Evolutionary conservation across 2,888 invertebrate genomes (phyloP), one percentile per base, ranked within the genome.

Genomic region (Germaria angustata): DNA sequence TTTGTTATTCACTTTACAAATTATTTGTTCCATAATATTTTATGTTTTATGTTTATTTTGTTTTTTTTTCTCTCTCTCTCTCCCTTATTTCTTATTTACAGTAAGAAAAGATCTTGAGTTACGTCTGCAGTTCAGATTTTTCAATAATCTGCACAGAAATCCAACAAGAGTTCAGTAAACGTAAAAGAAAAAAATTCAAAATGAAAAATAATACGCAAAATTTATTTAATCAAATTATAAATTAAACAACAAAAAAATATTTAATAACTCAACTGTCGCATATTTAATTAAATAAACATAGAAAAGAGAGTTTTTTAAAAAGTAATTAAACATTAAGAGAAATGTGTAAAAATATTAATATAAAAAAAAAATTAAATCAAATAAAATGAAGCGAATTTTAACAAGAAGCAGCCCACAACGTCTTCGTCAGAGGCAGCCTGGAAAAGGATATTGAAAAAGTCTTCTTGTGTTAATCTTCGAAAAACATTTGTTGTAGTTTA

Each of bases 71-170:
- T 86, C 86, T 87, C 84, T 87, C 80, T 84, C 51, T 80, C 68
- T 57, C 81, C 66, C 83, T 86, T 84, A 44, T 86, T 76, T 86
- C 81, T 85, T 86, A 86, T 86, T 87, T 88, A 86, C 95, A 96
- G 96, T 97, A 95, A 96, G 96, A 95, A 97, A 97, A 96, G 96
- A 97, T 94, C 95, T 96, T 95, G 96, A 96, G 93, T 95, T 96
- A 95, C 96, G 96, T 94, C 95, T 96, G 93, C 95, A 95, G 94
- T 97, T 96, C 95, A 95, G 96, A 94, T 96, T 96, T 95, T 97
- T 97, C 96, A 96, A 96, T 94, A 95, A 95, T 93, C 93, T 95
- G 92, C 95, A 95, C 94, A 95, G 96, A 95, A 95, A 95, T 93
- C 95, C 95, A 92, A 95, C 95, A 93, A 94, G 95, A 94, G 95